Conservation (phyloP, 2,113 vertebrate species). For the Pomatorhinus ruficollis region DNA sequence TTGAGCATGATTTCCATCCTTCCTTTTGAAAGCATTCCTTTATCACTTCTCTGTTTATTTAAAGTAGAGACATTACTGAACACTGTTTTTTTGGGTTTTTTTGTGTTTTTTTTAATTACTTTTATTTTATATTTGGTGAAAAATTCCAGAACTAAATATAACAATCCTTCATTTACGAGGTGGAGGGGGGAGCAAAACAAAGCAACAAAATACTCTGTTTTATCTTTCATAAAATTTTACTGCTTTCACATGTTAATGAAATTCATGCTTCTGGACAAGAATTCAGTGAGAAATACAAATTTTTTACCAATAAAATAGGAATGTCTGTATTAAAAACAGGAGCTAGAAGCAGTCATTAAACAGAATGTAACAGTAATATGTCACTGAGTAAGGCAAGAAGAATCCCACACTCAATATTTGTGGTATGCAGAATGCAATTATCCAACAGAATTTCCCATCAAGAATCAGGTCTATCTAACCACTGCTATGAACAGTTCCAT, state of each 20-base stretch:
- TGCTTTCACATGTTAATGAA: neutral
- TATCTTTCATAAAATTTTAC: neutral
- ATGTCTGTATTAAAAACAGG: neutral
- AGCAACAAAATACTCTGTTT: neutral
- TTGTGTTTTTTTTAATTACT: neutral
- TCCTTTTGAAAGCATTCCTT: neutral
- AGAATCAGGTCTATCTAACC: neutral
- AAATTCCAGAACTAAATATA: neutral
- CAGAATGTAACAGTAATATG: neutral
- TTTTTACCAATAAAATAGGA: neutral
- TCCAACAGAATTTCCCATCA: neutral
- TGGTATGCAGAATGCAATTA: neutral
- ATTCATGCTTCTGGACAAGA: neutral
- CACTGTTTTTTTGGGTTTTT: neutral
- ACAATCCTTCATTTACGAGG: neutral
- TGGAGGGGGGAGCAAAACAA: fast-evolving
- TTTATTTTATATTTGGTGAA: neutral
- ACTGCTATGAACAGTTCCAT: neutral
- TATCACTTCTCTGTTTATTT: neutral
- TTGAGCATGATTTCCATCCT: neutral
- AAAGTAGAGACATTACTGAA: neutral
- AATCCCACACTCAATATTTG: neutral
- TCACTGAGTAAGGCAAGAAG: neutral
- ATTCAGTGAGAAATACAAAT: neutral
- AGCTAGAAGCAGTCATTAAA: neutral